Base-by-base conservation (phyloP, 2,888 invertebrate genomes). In the Gastracanthus pulcherrimus region DNA sequence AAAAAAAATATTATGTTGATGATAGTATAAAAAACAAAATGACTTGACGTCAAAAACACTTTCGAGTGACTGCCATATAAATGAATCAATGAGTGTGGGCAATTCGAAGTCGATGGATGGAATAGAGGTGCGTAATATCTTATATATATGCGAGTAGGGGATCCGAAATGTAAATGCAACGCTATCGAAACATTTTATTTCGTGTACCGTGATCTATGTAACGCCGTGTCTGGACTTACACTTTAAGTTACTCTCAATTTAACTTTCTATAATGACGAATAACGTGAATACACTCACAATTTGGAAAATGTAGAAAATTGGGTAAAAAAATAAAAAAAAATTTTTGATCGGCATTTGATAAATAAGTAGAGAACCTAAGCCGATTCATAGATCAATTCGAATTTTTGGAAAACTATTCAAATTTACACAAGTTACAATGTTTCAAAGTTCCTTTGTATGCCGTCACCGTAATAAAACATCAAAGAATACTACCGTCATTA, bases 21-120 rank as follows among this genome's bases (percentile, higher is more conserved):
- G 62, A 31, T 1, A 67, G 13, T 19, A 62, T 64, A 74, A 13
- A 34, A 64, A 62, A 80, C 16, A 69, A 48, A 76, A 41, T 51
- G 51, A 78, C 45, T 41, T 36, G 13, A n/a, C 7, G 48, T 72
- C 41, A 74, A 66, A 58, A 41, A 38, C 58, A 72, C 67, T 69
- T 80, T 75, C 23, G 66, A 76, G 71, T 75, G 55, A 83, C 83
- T 83, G 81, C 83, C 80, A 81, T 81, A 76, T 62, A 64, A 31
- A 71, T 19, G 45, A 71, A 75, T 58, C 48, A 79, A 70, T 71
- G 76, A 78, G 78, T 70, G 78, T 78, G 82, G 69, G 36, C 23
- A 51, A 81, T 72, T 77, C 75, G 70, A 70, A 82, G 78, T 74
- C 81, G 78, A 55, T 51, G 51, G 41, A 76, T 60, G 55, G 11